Evolutionary conservation across 1,140 invertebrate species (phyloP), one percentile per base, ranked within the genome.

Genomic region (Caenorhabditis elegans): DNA sequence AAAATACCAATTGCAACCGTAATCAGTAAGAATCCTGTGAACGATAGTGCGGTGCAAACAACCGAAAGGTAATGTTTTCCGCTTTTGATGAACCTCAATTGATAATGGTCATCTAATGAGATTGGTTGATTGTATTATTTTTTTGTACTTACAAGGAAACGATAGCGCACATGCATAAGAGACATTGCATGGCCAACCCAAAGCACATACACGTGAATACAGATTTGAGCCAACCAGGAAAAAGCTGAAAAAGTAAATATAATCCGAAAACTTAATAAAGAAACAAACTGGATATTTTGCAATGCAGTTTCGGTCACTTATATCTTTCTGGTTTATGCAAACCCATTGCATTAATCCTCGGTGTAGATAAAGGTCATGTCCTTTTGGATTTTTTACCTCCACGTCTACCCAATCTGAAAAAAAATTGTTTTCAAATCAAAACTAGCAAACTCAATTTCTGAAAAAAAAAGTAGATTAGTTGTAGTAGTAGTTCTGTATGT

Each of bases 281-380:
- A 0, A 3, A 17, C 26, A 22, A 22, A 70, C 60, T 34, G 60
- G 60, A 39, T 70, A 70, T 39, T 70, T 70, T 10, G 60, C 60
- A 22, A 70, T 70, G 19, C 60, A 70, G 34, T 39, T 36, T n/a
- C 60, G 60, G n/a, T 39, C 60, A 17, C 31, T 70, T 2, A 70
- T 70, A 19, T 70, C 60, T 39, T 70, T 70, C 10, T 70, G 60
- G 34, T 70, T 70, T 15, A 70, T 70, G 22, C 60, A 70, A 19
- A 70, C 60, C 60, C 60, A 70, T 39, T 70, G 60, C 60, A 70
- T 70, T 3, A 70, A 34, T 39, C 60, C 60, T 2, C 60, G 60
- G n/a, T 70, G 60, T 0, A 70, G 10, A 11, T 39, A 39, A 1
- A 70, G 4, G 22, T 70, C 13, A 43, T 70, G 60, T 4, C 60